Conservation (phyloP, 2,888 invertebrate species). For the Brachypterus glaber region DNA sequence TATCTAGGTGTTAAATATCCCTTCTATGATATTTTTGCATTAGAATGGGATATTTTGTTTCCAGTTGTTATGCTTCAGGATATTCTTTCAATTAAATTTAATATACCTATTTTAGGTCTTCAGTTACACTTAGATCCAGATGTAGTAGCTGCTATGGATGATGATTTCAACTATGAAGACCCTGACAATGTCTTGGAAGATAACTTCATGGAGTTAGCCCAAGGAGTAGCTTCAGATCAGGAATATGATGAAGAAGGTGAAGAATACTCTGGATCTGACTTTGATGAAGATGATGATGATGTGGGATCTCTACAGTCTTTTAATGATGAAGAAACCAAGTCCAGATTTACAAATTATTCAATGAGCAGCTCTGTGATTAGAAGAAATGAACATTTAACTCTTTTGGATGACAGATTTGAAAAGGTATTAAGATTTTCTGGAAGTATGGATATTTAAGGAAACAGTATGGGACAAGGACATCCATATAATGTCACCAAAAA, state of each 20-base stretch:
- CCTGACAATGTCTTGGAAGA: conserved; percentile 82
- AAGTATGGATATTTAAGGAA: no score
- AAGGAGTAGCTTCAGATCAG: conserved; percentile 45
- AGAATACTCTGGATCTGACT: conserved; percentile 31
- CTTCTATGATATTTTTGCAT: no score
- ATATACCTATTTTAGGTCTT: conserved; percentile 40
- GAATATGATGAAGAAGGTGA: conserved; percentile 44
- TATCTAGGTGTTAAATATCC: no score
- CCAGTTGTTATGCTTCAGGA: no score
- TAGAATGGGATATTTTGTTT: no score
- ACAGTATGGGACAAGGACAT: no score
- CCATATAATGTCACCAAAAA: no score
- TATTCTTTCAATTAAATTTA: no score
- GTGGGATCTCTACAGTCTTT: conserved; percentile 42
- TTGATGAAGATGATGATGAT: conserved; percentile 40
- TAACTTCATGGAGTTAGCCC: conserved; percentile 80
- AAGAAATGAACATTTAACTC: conserved; percentile 70
- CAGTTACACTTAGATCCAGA: conserved; percentile 82
- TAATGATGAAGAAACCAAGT: conserved; percentile 67
- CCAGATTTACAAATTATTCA: conserved; percentile 86
- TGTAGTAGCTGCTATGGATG: conserved; percentile 84
- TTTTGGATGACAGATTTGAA: conserved; percentile 84
- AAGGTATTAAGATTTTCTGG: no score
- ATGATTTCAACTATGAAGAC: conserved; percentile 79
- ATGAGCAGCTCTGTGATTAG: conserved; percentile 85